Evolutionary conservation across 2,797 vertebrate genomes (phyloP), one percentile per base, ranked within the genome.

Genomic region (Sphenodon punctatus): DNA sequence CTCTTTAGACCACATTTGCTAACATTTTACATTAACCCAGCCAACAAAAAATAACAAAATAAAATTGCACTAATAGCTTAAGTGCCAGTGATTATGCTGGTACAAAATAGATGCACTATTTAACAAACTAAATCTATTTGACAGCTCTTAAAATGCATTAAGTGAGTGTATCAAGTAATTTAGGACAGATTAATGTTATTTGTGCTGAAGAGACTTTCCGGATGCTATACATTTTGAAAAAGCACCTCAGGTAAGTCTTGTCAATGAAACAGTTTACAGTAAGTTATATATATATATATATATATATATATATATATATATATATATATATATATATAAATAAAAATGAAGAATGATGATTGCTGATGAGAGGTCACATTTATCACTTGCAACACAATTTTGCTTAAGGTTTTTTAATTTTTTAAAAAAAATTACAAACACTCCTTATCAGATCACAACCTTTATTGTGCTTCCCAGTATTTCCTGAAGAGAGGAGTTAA

Each of bases 21-120:
- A 85, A 80, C 4, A 32, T 80, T 89, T 86, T 73, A 1, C 10
- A 75, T 60, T 30, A 77, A 34, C 5, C 20, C 25, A 63, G 25
- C n/a, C 84, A 53, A 69, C 49, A 83, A 81, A 89, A 38, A 60
- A 20, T 36, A 49, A 20, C 17, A 38, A 10, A 39, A 6, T 25
- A 48, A 73, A 71, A 77, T 41, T 89, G 17, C 61, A 60, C 25
- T 85, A 83, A 82, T 76, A 82, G 69, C 32, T 73, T 89, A 89
- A 85, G 51, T 85, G 45, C 30, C 72, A 41, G 14, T 87, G 60
- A 84, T 90, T 92, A 85, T 25, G 75, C 25, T 38, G 25, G 13
- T 43, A 71, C 32, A 86, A 92, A 93, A 84, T 48, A 55, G 75
- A 79, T 67, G 30, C 13, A 73, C 2, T 2, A 7, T 63, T 89